Conservation (phyloP, 2,113 vertebrate genomes). For the Xenopus tropicalis region UCB_Xtro_10.0 CM004448.2:68683501-68684000, state of each 20-base stretch:
- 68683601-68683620: no score
- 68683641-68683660: no score
- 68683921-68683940: slow-evolving; percentile 63
- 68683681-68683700: background rate
- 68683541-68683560: no score
- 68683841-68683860: slow-evolving; percentile 58
- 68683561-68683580: no score
- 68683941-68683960: slow-evolving; percentile 50
- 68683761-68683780: slow-evolving; percentile 49
- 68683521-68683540: no score
- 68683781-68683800: slow-evolving; percentile 38
- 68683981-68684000: slow-evolving; percentile 66
- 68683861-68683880: slow-evolving; percentile 67
- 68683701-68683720: background rate
- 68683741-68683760: slow-evolving; percentile 8
- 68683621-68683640: no score
- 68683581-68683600: no score
- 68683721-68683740: slow-evolving; percentile 16
- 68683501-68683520: no score
- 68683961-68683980: slow-evolving; percentile 55
- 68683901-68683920: slow-evolving; percentile 62
- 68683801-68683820: slow-evolving; percentile 36
- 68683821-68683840: slow-evolving; percentile 45
- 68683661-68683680: background rate
- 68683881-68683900: slow-evolving; percentile 71